These are phyloP conservation scores for Cephus pygmeus DNA, from an alignment of 2,888 invertebrate species.

Conservation along the genomic window DNA sequence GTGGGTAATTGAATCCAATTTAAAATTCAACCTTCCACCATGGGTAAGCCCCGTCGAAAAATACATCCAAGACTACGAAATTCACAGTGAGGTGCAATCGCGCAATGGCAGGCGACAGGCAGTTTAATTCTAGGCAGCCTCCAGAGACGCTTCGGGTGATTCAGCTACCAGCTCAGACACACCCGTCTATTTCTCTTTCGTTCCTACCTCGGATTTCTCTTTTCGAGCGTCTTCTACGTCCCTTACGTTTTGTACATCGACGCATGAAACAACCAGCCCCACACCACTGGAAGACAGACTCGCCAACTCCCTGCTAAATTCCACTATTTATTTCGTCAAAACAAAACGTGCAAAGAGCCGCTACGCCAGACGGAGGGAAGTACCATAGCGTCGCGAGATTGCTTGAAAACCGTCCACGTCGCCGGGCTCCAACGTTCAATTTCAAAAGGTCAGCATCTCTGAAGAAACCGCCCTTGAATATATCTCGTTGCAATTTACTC, in stretches of 20 bases:
- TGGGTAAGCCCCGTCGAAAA: neutral
- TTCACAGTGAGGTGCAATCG: conserved; percentile 14
- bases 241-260: conserved; percentile 3
- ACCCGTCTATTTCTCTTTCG: conserved; percentile 24
- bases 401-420: neutral
- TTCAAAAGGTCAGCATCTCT: conserved; percentile 2
- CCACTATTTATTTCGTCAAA: conserved; percentile 17
- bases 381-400: neutral
- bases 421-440: neutral
- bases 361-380: too few relatives aligned
- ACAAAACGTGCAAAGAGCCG: conserved; percentile 12
- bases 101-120: conserved; percentile 23
- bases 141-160: conserved; percentile 29
- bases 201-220: conserved; percentile 24
- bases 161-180: conserved; percentile 23
- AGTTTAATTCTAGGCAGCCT: conserved; percentile 37
- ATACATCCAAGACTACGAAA: conserved; percentile 16
- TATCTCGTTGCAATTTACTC: neutral
- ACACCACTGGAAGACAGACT: neutral
- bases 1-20: conserved; percentile 7
- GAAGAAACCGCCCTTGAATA: neutral
- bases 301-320: conserved; percentile 12
- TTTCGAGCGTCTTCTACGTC: conserved; percentile 1
- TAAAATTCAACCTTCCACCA: neutral
- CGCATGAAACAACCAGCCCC: neutral